Conservation (phyloP, 2,797 vertebrate genomes). For the Gastrophryne carolinensis region DNA sequence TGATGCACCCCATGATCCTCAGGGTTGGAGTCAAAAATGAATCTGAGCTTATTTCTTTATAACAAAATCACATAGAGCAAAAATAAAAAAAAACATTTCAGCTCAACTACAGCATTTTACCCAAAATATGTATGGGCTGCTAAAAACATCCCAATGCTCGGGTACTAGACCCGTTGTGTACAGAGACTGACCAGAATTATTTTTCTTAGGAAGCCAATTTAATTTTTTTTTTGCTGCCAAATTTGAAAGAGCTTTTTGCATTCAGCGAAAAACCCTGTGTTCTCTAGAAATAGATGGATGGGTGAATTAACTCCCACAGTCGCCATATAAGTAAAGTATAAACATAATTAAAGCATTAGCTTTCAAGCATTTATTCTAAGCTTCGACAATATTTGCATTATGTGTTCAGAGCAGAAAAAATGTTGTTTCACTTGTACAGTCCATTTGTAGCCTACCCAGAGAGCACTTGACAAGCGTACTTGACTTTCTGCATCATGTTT, state of each 20-base stretch:
- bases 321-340: slow-evolving; percentile 38
- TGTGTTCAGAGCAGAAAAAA: not conserved
- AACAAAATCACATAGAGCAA: no score
- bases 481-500: not conserved
- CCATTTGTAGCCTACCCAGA: not conserved
- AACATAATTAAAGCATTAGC: slow-evolving; percentile 43
- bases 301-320: slow-evolving; percentile 35
- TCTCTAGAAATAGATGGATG: slow-evolving; percentile 27
- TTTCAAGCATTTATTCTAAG: slow-evolving; percentile 14
- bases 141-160: no score
- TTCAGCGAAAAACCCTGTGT: slow-evolving; percentile 5
- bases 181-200: no score
- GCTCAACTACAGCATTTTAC: no score
- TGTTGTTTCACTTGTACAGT: not conserved
- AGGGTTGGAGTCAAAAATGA: no score
- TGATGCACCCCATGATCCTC: no score
- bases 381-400: not conserved
- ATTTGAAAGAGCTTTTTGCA: not conserved
- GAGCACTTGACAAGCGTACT: not conserved
- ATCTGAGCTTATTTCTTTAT: no score
- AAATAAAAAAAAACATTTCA: no score
- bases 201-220: no score
- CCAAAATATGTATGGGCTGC: no score
- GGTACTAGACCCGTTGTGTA: no score
- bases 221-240: slow-evolving; percentile 3